Evolutionary conservation across 2,888 invertebrate genomes (phyloP), one percentile per base, ranked within the genome.

Genomic region (Drosophila greeni): DNA sequence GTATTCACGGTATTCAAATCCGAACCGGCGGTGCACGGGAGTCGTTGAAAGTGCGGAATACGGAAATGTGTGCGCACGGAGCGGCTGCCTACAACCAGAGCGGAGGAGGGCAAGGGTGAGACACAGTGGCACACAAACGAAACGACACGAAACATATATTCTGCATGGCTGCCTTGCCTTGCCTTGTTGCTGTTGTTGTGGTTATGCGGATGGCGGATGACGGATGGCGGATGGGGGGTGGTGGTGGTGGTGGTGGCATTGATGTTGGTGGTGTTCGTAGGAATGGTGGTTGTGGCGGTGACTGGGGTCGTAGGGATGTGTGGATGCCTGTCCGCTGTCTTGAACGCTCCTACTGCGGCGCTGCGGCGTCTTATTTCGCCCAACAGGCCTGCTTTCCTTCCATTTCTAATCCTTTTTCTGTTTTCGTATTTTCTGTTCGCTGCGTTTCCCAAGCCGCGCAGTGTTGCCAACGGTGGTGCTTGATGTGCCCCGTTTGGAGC

Each of bases 151-250:
- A 43, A 40, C 40, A 40, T 40, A 40, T 47, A 47, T 31, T 47
- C 20, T 47, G 45, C 45, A 47, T 31, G 45, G 45, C 45, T 47
- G 45, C 45, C 31, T 31, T 42, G 42, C 42, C 42, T 42, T 42
- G 42, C 42, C 31, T 31, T 47, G 45, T 58, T 58, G 42, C 59
- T 59, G 59, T 59, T 59, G 59, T 59, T 59, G 43, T 45, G 59
- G 59, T 59, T 59, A 59, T 45, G 60, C 36, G 43, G 29, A 45
- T 59, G 51, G 29, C 59, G 53, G 36, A 47, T 47, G 45, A 31
- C 31, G 45, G 31, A 20, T 47, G 20, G 45, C 18, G 42, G 34
- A 43, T 58, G 48, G 42, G 42, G 31, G 45, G 45, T 40, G 40
- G 8, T 16, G 18, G 9, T 14, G 14, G 12, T 40, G 40, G 23